Conservation (phyloP, 2,888 invertebrate genomes). For the Uloborus plumipes region DNA sequence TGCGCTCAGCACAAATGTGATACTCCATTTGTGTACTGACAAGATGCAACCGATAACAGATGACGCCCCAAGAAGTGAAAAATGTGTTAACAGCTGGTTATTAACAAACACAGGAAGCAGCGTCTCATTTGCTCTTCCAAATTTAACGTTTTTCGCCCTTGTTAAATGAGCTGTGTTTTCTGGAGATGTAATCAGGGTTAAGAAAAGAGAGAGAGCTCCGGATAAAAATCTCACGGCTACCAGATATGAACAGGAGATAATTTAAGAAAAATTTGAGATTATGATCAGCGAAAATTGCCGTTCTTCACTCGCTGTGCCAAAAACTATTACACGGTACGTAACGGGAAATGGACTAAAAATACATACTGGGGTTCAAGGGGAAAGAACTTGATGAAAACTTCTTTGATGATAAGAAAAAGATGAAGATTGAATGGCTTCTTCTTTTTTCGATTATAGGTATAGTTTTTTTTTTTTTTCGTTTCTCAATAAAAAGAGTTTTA, state of each 20-base stretch:
- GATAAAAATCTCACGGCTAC: neutral
- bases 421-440: too few species aligned
- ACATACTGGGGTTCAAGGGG: too few species aligned
- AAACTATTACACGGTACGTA: too few species aligned
- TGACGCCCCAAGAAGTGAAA: constrained; percentile 37
- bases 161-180: neutral
- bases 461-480: too few species aligned
- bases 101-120: constrained; percentile 38
- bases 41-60: constrained; percentile 35
- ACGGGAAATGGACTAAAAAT: too few species aligned
- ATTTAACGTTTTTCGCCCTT: neutral
- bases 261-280: constrained; percentile 42
- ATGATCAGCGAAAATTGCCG: constrained; percentile 1
- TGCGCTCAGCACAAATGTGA: too few species aligned
- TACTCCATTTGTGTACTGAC: neutral
- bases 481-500: too few species aligned
- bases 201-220: neutral
- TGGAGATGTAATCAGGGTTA: constrained; percentile 9
- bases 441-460: too few species aligned
- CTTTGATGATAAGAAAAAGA: too few species aligned
- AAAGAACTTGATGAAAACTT: too few species aligned
- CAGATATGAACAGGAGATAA: constrained; percentile 25
- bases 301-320: too few species aligned
- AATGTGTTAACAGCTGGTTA: constrained; percentile 55
- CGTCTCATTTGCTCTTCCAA: constrained; percentile 3